Conservation (phyloP, 1,140 invertebrate species). For the Odontomachus brunneus region DNA sequence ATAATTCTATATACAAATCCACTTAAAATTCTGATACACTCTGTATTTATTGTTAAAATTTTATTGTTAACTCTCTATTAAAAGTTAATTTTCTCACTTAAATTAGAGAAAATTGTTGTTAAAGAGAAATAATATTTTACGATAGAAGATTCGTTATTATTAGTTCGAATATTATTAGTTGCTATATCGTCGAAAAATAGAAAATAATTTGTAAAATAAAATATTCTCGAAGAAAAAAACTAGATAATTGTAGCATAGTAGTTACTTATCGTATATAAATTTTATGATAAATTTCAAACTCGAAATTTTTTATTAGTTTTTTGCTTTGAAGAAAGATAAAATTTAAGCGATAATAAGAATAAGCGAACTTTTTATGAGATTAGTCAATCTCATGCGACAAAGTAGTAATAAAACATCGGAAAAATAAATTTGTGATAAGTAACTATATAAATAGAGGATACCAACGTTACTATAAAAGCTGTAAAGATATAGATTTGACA, state of each 20-base stretch:
- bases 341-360: conserved; percentile 38
- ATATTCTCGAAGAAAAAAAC: conserved; percentile 27
- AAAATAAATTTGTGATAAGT: conserved; percentile 11
- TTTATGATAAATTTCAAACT: conserved; percentile 30
- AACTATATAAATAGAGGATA: conserved; percentile 23
- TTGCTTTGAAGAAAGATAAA: conserved; percentile 48
- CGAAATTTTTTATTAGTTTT: conserved; percentile 16
- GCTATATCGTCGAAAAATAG: conserved; percentile 11
- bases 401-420: conserved; percentile 32
- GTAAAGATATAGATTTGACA: conserved; percentile 28
- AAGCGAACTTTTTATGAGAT: conserved; percentile 52
- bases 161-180: conserved; percentile 14
- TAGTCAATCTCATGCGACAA: conserved; percentile 38
- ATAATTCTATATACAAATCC: too few relatives aligned
- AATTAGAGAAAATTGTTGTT: too few relatives aligned
- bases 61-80: too few relatives aligned
- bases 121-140: too few relatives aligned
- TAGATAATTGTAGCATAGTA: background rate
- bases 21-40: too few relatives aligned
- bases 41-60: too few relatives aligned
- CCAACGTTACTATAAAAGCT: conserved; percentile 22
- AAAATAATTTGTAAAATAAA: conserved; percentile 31
- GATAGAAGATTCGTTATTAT: too few relatives aligned
- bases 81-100: too few relatives aligned
- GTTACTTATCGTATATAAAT: conserved; percentile 19